Evolutionary conservation across 2,888 invertebrate genomes (phyloP).

Genomic region (Fragum fragum): DNA sequence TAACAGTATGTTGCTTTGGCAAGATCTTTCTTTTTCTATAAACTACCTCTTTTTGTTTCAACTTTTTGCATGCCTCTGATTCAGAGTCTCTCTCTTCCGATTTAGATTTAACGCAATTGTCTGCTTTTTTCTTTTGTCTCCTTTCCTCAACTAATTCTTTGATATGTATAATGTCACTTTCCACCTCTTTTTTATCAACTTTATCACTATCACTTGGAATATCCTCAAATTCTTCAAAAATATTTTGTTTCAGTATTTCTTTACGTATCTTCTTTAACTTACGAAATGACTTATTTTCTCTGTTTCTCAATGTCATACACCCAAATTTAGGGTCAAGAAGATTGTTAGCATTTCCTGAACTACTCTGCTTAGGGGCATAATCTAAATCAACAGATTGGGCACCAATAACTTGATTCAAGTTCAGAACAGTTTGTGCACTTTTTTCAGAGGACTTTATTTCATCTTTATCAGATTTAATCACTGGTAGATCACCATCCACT

Average conservation of each 20-base stretch:
- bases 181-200: constrained; percentile 27
- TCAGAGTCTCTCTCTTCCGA: constrained; percentile 5
- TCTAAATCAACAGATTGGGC: background rate
- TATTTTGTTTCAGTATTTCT: constrained; percentile 50
- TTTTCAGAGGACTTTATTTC: constrained; percentile 20
- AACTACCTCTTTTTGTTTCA: constrained; percentile 24
- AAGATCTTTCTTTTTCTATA: constrained; percentile 55
- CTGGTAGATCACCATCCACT: constrained; percentile 57
- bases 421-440: background rate
- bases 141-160: constrained; percentile 59
- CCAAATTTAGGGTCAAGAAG: constrained; percentile 13
- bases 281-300: constrained; percentile 58
- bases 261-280: constrained; percentile 48
- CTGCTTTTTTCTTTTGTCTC: constrained; percentile 41
- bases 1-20: constrained; percentile 46
- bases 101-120: constrained; percentile 6
- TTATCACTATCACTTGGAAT: constrained; percentile 32
- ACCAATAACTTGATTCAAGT: constrained; percentile 12
- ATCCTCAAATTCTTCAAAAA: constrained; percentile 48
- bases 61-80: background rate
- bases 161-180: constrained; percentile 55
- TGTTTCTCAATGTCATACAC: constrained; percentile 56
- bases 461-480: constrained; percentile 48
- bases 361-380: constrained; percentile 1
- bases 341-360: background rate